phyloP scores from a whole-genome alignment of 2,888 invertebrate genomes.

The Leucophora obtusa region DNA sequence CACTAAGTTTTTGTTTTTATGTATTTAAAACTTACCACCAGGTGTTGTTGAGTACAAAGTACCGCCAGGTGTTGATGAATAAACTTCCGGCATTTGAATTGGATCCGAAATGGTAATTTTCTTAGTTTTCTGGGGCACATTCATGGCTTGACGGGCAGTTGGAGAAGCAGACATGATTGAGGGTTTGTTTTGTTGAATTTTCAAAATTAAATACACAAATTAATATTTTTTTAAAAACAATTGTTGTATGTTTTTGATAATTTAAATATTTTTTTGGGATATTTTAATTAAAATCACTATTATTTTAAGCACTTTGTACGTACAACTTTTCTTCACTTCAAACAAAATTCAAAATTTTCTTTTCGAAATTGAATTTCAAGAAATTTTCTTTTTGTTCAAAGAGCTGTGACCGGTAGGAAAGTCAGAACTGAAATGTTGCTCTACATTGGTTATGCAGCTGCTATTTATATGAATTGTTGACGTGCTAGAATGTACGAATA shows the following conservation, averaged over 20 bases:
- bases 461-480: conserved; percentile 66
- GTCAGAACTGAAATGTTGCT: conserved; percentile 65
- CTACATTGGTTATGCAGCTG: conserved; percentile 31
- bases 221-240: conserved; percentile 24
- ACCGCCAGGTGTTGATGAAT: conserved; percentile 95
- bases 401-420: conserved; percentile 49
- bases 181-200: conserved; percentile 60
- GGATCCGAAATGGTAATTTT: conserved; percentile 89
- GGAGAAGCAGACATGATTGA: conserved; percentile 87
- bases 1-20: neutral
- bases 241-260: conserved; percentile 22
- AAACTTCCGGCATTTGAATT: conserved; percentile 91
- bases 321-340: conserved; percentile 1
- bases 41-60: conserved; percentile 96
- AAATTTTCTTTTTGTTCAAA: neutral
- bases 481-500: conserved; percentile 49
- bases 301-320: neutral
- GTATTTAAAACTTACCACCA: conserved; percentile 85
- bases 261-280: conserved; percentile 14
- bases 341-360: neutral
- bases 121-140: conserved; percentile 86
- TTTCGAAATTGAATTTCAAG: neutral
- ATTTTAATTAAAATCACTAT: neutral
- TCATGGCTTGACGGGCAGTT: conserved; percentile 85
- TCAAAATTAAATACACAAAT: neutral